Percentiles rank a stretch among this genome's conserved stretches.
Conservation (phyloP, 2,797 vertebrate genomes). For the Hypotaenidia okinawae region DNA sequence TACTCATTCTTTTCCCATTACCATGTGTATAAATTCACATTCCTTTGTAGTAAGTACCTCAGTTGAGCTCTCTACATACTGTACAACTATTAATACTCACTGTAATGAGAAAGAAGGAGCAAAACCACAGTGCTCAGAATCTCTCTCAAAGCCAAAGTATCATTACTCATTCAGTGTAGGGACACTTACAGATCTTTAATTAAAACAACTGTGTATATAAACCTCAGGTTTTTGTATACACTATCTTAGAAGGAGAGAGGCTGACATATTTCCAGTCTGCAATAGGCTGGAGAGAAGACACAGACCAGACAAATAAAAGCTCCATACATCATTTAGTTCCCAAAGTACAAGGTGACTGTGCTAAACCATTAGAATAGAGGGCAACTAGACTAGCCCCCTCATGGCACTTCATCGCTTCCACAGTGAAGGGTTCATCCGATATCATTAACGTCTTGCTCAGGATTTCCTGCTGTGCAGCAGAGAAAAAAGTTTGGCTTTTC, state of each 20-base stretch:
- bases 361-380: neutral
- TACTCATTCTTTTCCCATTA: neutral
- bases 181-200: neutral
- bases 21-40: neutral
- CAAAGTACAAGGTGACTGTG: neutral
- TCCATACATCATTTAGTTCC: constrained; percentile 2
- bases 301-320: neutral
- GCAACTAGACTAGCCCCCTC: neutral
- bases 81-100: neutral
- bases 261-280: neutral
- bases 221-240: neutral
- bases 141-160: neutral
- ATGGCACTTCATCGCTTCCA: neutral
- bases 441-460: neutral
- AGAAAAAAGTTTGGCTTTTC: neutral
- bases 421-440: constrained; percentile 23
- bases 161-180: neutral
- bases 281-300: neutral
- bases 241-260: neutral
- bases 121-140: neutral
- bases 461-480: neutral
- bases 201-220: neutral
- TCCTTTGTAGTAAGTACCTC: neutral
- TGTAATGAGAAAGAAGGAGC: neutral
- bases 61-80: neutral